Evolutionary conservation across 2,888 invertebrate species (phyloP).

Genomic region (Dicyrtoma fusca): DNA sequence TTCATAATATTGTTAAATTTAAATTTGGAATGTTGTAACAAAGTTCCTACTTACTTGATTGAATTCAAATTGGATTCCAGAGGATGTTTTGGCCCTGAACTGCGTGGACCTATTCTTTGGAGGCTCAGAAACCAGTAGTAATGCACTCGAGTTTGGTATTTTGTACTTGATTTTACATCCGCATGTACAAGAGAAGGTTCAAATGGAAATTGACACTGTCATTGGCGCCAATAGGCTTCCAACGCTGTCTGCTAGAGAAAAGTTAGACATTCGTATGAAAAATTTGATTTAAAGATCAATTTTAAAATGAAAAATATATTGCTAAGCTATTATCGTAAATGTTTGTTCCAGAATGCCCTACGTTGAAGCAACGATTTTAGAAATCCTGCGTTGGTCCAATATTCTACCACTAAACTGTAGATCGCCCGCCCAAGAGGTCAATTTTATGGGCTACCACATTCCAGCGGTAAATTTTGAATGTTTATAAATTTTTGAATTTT

Average conservation of each 20-base stretch:
- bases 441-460: too few relatives aligned
- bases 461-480: too few relatives aligned
- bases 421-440: not conserved
- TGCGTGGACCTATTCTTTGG: conserved; percentile 3
- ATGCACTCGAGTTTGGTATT: conserved; percentile 36
- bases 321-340: too few relatives aligned
- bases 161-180: conserved; percentile 33
- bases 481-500: too few relatives aligned
- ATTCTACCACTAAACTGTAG: not conserved
- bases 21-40: too few relatives aligned
- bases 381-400: conserved; percentile 4
- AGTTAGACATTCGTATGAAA: not conserved
- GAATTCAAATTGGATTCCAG: too few relatives aligned
- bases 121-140: conserved; percentile 29
- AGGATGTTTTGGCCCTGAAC: not conserved
- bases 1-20: too few relatives aligned
- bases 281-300: too few relatives aligned
- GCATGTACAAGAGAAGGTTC: conserved; percentile 28
- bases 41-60: too few relatives aligned
- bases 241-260: not conserved
- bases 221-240: conserved; percentile 25
- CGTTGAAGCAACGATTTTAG: not conserved
- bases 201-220: conserved; percentile 31
- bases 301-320: too few relatives aligned
- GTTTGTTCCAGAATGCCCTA: conserved; percentile 3